A percentile compares a stretch with the other conserved stretches of the same genome.
Evolutionary conservation across 2,888 invertebrate genomes (phyloP).

Genomic region (Drosophila vallismaia): DNA sequence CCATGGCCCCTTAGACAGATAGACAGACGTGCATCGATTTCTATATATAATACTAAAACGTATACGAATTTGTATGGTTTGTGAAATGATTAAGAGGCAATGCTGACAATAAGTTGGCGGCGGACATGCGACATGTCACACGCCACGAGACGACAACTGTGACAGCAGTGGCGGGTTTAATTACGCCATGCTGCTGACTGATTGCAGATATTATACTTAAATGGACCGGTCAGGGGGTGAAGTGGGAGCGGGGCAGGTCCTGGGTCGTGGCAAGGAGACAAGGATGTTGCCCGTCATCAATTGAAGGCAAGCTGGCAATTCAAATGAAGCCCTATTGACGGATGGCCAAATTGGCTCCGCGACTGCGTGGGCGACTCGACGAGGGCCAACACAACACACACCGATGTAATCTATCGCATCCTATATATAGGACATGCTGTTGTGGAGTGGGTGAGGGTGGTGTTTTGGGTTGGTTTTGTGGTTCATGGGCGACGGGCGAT

Average conservation of each 20-base stretch:
- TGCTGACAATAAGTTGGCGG: slow-evolving; percentile 38
- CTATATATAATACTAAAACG: background rate
- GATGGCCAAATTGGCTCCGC: slow-evolving; percentile 64
- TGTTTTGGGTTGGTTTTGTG: background rate
- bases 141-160: slow-evolving; percentile 35
- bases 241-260: slow-evolving; percentile 27
- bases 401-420: background rate
- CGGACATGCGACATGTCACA: slow-evolving; percentile 26
- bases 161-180: slow-evolving; percentile 53
- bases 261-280: slow-evolving; percentile 28
- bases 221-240: slow-evolving; percentile 2
- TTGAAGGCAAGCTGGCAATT: slow-evolving; percentile 77
- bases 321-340: slow-evolving; percentile 77
- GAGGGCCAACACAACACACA: slow-evolving; percentile 6
- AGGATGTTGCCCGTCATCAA: slow-evolving; percentile 52
- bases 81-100: slow-evolving; percentile 33
- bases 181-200: slow-evolving; percentile 72
- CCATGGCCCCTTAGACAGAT: slow-evolving; percentile 14
- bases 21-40: slow-evolving; percentile 13
- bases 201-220: slow-evolving; percentile 49
- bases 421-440: background rate
- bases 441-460: slow-evolving; percentile 11
- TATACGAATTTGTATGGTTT: slow-evolving; percentile 1
- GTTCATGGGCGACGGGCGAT: slow-evolving; percentile 16
- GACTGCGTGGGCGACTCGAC: slow-evolving; percentile 58